These are phyloP conservation scores for Adineta ricciae DNA, from an alignment of 2,888 invertebrate species.

Conservation along the genomic window DNA sequence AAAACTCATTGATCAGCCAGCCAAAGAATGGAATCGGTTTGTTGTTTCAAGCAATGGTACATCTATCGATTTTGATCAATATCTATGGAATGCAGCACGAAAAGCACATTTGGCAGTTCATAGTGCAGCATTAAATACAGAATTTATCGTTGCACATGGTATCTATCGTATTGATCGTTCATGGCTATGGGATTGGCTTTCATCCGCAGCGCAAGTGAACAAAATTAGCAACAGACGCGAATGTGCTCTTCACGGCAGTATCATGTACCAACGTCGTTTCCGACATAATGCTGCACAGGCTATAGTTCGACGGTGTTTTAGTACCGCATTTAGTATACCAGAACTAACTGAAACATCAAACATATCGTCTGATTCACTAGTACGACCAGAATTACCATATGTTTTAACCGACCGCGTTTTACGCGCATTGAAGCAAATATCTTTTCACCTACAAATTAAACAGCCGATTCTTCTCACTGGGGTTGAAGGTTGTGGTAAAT, in stretches of 20 bases:
- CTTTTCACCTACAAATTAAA: neutral
- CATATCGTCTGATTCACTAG: too few relatives aligned
- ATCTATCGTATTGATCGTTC: neutral
- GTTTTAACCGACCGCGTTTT: neutral
- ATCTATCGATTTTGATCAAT: neutral
- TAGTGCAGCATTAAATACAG: neutral
- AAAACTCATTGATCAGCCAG: neutral
- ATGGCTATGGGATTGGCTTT: neutral
- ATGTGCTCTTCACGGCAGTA: neutral
- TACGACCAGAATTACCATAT: neutral
- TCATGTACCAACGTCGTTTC: neutral
- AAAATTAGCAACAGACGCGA: neutral
- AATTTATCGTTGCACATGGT: neutral
- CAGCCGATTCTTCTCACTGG: neutral
- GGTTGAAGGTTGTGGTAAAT: neutral
- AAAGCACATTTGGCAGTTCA: neutral
- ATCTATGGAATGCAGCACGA: neutral
- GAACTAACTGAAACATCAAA: too few relatives aligned
- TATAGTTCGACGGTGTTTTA: neutral
- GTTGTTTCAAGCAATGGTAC: neutral
- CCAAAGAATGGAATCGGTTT: neutral
- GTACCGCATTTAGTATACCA: neutral
- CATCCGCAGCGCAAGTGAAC: neutral
- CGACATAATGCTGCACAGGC: neutral
- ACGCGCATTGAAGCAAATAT: neutral